Evolutionary conservation across 2,113 vertebrate species (phyloP).

Genomic region (Cyrtonyx montezumae): DNA sequence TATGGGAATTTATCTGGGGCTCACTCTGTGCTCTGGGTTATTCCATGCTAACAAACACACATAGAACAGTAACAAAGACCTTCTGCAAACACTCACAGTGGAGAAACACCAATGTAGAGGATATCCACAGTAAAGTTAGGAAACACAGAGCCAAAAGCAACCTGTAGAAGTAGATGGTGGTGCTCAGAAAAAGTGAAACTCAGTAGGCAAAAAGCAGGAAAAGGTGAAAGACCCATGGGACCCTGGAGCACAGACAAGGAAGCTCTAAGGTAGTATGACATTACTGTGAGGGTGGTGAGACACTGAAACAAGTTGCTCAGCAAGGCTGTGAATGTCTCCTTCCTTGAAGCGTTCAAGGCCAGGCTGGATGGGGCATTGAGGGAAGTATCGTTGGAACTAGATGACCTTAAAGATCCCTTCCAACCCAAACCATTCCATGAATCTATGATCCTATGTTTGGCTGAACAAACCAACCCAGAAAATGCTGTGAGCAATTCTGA

Average conservation of each 20-base stretch:
- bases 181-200: neutral
- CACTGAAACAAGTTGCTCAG: too few species aligned
- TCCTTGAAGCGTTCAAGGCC: too few species aligned
- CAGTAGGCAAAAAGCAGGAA: neutral
- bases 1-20: neutral
- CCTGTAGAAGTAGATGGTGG: neutral
- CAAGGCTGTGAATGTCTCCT: too few species aligned
- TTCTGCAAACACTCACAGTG: neutral
- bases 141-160: neutral
- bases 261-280: neutral
- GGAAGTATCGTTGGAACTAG: too few species aligned
- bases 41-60: neutral
- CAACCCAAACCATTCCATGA: too few species aligned
- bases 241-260: neutral
- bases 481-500: neutral
- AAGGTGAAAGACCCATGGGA: neutral
- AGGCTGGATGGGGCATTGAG: too few species aligned
- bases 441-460: neutral
- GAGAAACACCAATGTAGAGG: neutral
- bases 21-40: neutral
- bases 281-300: too few species aligned
- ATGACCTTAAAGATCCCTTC: too few species aligned
- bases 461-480: neutral
- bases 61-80: neutral
- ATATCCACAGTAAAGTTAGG: neutral